Percentiles rank a stretch among this genome's conserved stretches.
Evolutionary conservation across 2,888 invertebrate species (phyloP).

Genomic region (Cantharis rustica): DNA sequence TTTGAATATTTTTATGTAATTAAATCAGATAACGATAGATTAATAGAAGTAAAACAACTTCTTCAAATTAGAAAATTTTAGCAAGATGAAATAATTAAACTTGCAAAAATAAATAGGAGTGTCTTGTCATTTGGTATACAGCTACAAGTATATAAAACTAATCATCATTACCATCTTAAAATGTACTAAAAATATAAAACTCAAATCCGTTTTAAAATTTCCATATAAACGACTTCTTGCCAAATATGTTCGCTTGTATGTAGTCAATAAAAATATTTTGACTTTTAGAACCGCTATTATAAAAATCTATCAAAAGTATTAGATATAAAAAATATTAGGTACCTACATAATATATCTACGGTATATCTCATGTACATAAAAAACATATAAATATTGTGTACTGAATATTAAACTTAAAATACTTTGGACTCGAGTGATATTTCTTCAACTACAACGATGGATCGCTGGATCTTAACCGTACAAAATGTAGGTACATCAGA

Average conservation of each 20-base stretch:
- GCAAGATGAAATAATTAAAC: not conserved
- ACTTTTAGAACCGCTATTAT: slow-evolving; percentile 35
- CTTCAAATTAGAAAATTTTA: not conserved
- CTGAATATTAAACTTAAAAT: not conserved
- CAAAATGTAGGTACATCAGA: not conserved
- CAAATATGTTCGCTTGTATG: slow-evolving; percentile 34
- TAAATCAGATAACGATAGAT: not conserved
- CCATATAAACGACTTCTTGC: slow-evolving; percentile 35
- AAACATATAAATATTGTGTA: not conserved
- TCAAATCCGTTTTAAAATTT: slow-evolving; percentile 27
- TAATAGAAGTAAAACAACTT: not conserved
- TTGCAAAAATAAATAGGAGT: slow-evolving; percentile 11
- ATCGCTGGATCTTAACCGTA: not conserved
- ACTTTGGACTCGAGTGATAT: not conserved
- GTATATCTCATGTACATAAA: not conserved
- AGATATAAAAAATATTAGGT: slow-evolving; percentile 13
- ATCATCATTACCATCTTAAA: slow-evolving; percentile 12
- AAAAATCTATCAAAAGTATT: slow-evolving; percentile 32
- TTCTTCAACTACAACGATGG: not conserved
- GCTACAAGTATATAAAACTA: slow-evolving; percentile 5
- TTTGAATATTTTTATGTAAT: not conserved
- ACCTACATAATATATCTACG: not conserved
- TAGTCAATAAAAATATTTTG: slow-evolving; percentile 32
- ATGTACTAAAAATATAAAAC: slow-evolving; percentile 25
- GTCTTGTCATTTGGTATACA: slow-evolving; percentile 5